Percentiles rank a stretch among this genome's conserved stretches.
Conservation (phyloP, 1,140 invertebrate species). For the Helicoverpa armigera region DNA sequence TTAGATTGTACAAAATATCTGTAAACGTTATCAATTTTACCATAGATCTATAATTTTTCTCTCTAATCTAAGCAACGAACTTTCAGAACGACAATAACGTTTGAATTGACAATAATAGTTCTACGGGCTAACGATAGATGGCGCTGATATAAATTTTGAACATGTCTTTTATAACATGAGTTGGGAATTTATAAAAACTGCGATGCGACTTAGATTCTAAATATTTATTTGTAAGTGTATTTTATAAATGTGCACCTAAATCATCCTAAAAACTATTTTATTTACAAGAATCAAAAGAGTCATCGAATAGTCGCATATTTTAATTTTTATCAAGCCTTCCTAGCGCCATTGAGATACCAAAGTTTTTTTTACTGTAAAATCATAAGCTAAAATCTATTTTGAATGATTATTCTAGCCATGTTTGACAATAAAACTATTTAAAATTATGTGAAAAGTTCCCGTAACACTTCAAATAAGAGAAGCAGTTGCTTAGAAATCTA, state of each 20-base stretch:
- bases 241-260: too few species aligned
- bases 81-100: conserved; percentile 45
- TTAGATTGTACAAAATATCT: conserved; percentile 77
- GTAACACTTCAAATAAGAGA: background rate
- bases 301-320: too few species aligned
- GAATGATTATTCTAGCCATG: conserved; percentile 16
- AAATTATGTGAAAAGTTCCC: conserved; percentile 17
- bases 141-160: conserved; percentile 14
- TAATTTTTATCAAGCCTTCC: too few species aligned
- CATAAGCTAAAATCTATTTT: conserved; percentile 18
- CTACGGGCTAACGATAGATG: conserved; percentile 26
- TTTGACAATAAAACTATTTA: conserved; percentile 40
- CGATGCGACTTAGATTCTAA: too few species aligned
- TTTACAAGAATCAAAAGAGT: too few species aligned
- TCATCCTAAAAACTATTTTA: too few species aligned
- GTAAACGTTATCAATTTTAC: conserved; percentile 22
- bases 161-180: background rate
- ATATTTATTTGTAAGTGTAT: too few species aligned
- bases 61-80: conserved; percentile 64
- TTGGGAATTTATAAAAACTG: background rate
- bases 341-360: conserved; percentile 12
- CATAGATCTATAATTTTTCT: conserved; percentile 42
- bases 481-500: background rate
- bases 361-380: background rate
- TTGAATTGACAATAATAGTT: conserved; percentile 51